Evolutionary conservation across 2,113 vertebrate species (phyloP).

Genomic region (Scalopus aquaticus): DNA sequence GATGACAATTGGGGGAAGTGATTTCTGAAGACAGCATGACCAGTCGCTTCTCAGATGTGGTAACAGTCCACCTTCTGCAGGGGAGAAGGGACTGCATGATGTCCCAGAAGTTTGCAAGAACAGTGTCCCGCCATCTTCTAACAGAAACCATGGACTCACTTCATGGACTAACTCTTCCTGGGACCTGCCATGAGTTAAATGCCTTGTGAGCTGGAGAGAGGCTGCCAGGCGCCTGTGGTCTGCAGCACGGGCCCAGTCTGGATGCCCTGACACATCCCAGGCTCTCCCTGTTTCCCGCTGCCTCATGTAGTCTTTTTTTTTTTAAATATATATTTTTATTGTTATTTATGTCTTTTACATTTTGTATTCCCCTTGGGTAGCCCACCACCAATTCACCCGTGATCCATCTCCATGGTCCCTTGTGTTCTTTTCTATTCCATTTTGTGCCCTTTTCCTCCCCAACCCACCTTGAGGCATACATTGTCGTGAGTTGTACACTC

Average conservation of each 20-base stretch:
- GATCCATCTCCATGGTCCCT: no score
- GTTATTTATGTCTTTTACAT: no score
- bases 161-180: neutral
- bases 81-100: neutral
- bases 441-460: no score
- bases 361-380: no score
- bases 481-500: neutral
- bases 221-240: neutral
- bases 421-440: no score
- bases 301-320: no score
- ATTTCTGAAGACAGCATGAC: conserved; percentile 30
- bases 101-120: neutral
- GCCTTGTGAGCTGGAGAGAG: neutral
- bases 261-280: neutral
- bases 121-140: neutral
- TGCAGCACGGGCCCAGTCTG: neutral
- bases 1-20: neutral
- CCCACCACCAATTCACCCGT: no score
- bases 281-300: neutral
- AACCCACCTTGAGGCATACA: neutral
- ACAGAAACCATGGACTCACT: neutral
- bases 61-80: neutral
- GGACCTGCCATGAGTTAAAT: neutral
- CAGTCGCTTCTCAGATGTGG: neutral
- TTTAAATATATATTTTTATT: no score